phyloP scores from a whole-genome alignment of 2,113 vertebrate genomes.

The Antennarius striatus region DNA sequence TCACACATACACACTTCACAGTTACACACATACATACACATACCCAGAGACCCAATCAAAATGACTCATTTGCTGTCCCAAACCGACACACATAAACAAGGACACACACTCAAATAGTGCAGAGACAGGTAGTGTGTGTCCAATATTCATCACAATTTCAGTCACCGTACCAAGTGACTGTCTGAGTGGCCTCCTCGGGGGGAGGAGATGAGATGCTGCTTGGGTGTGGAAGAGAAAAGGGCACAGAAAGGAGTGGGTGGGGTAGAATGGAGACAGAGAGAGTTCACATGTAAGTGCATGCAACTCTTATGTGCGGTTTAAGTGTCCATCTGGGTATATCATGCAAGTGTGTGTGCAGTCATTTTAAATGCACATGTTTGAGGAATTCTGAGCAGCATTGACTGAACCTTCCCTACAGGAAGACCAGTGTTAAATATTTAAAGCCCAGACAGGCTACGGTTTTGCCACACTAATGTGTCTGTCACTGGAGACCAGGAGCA shows the following conservation, averaged over 20 bases:
- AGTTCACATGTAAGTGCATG: constrained; percentile 50
- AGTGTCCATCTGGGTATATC: constrained; percentile 50
- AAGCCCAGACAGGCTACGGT: constrained; percentile 63
- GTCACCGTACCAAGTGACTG: constrained; percentile 33
- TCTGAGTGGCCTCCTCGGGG: constrained; percentile 53
- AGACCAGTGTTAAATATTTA: constrained; percentile 77
- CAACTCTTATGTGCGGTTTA: constrained; percentile 50
- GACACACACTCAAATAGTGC: constrained; percentile 1
- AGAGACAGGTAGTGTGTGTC: constrained; percentile 46
- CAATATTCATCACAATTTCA: constrained; percentile 39
- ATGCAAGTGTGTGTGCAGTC: constrained; percentile 9
- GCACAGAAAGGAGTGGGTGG: constrained; percentile 29
- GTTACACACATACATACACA: too few species aligned
- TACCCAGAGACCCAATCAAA: too few species aligned
- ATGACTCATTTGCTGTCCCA: too few species aligned
- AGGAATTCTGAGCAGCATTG: constrained; percentile 40
- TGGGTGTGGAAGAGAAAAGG: constrained; percentile 5
- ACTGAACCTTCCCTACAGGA: constrained; percentile 54
- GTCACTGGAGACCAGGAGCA: constrained; percentile 37
- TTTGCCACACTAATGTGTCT: constrained; percentile 71
- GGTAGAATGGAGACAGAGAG: constrained; percentile 23
- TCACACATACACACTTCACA: too few species aligned
- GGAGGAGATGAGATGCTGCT: constrained; percentile 16
- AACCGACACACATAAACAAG: background rate
- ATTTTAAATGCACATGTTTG: background rate